phyloP scores from a whole-genome alignment of 2,888 invertebrate species.

The Netelia inedita region DNA sequence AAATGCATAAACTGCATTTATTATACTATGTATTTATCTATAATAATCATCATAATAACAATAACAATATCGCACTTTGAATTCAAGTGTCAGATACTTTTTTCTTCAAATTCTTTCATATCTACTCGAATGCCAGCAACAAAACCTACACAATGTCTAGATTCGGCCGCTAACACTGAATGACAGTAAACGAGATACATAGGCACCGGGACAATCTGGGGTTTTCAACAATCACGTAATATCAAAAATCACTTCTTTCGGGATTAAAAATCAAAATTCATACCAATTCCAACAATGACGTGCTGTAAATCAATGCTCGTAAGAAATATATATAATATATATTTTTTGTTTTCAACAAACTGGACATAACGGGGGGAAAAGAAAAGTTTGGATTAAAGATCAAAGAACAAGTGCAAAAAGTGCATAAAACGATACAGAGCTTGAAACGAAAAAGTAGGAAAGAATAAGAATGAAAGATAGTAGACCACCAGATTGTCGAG shows the following conservation, averaged over 20 bases:
- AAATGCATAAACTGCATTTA: conserved; percentile 44
- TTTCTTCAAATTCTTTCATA: conserved; percentile 38
- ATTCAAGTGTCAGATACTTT: not conserved
- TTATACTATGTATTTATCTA: conserved; percentile 47
- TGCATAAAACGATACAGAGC: conserved; percentile 56
- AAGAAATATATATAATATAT: not conserved
- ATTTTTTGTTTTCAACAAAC: conserved; percentile 8
- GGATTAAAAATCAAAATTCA: conserved; percentile 39
- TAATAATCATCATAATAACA: conserved; percentile 24
- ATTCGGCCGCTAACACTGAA: conserved; percentile 82
- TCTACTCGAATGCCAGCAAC: conserved; percentile 75
- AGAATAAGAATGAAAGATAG: conserved; percentile 21
- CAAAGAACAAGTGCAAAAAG: conserved; percentile 33
- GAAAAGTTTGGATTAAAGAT: not conserved
- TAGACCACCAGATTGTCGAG: conserved; percentile 79
- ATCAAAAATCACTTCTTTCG: not conserved
- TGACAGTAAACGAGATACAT: conserved; percentile 77
- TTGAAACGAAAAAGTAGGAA: not conserved
- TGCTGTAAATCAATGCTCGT: conserved; percentile 52
- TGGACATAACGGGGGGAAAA: not conserved
- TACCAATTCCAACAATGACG: conserved; percentile 47
- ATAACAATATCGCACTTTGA: not conserved
- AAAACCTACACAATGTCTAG: conserved; percentile 81
- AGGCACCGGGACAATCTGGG: conserved; percentile 79
- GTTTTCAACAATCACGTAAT: conserved; percentile 65